Percentiles rank a stretch among this genome's conserved stretches.
phyloP scores from a whole-genome alignment of 1,140 invertebrate genomes.

The Ips typographus region DNA sequence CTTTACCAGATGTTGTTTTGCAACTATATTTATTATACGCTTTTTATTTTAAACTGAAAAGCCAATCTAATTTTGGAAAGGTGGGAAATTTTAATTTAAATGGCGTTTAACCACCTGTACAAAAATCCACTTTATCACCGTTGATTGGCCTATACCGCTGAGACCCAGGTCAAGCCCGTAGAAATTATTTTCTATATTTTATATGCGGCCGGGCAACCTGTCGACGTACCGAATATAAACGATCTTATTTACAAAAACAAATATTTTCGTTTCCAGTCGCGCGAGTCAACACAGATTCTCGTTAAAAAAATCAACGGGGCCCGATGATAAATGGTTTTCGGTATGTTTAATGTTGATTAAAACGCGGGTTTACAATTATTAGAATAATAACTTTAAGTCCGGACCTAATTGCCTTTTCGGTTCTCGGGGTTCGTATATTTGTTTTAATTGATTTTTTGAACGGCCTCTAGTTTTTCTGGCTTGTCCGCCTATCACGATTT shows the following conservation, averaged over 20 bases:
- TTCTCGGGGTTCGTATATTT: slow-evolving; percentile 25
- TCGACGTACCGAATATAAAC: slow-evolving; percentile 30
- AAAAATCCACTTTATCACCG: not conserved
- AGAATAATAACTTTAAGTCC: slow-evolving; percentile 22
- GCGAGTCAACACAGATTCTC: slow-evolving; percentile 21
- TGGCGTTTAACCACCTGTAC: too few relatives aligned
- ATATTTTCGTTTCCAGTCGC: slow-evolving; percentile 26
- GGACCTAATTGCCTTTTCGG: slow-evolving; percentile 24
- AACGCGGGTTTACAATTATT: slow-evolving; percentile 29
- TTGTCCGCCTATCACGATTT: not conserved
- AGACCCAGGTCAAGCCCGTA: slow-evolving; percentile 14
- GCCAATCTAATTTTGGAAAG: too few relatives aligned
- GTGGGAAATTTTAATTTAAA: too few relatives aligned
- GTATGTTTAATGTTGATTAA: slow-evolving; percentile 31
- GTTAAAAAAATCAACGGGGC: slow-evolving; percentile 29
- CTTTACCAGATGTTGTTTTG: too few relatives aligned
- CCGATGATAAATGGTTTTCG: slow-evolving; percentile 26
- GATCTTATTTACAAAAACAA: slow-evolving; percentile 32
- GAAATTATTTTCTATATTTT: slow-evolving; percentile 31
- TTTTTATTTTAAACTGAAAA: too few relatives aligned
- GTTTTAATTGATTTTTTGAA: slow-evolving; percentile 27
- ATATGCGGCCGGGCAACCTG: slow-evolving; percentile 15
- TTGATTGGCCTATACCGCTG: not conserved
- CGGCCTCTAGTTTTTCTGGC: slow-evolving; percentile 4
- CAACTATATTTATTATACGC: too few relatives aligned